phyloP scores from a whole-genome alignment of 1,140 invertebrate species.

The Caenorhabditis tropicalis region DNA sequence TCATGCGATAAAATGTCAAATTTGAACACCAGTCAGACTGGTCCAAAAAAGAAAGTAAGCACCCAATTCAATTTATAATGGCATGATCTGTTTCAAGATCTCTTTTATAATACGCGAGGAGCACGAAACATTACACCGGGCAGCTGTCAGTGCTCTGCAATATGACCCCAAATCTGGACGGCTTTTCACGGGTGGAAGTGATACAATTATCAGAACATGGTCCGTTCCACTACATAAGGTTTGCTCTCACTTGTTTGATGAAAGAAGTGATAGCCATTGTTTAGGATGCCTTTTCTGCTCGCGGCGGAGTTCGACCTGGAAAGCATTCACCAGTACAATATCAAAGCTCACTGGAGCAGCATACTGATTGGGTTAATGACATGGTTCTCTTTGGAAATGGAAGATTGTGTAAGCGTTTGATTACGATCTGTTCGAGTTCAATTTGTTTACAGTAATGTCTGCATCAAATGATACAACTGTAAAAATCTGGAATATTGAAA shows the following conservation, averaged over 20 bases:
- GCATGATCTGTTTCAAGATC: slow-evolving; percentile 48
- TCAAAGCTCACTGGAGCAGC: slow-evolving; percentile 82
- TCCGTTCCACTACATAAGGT: slow-evolving; percentile 74
- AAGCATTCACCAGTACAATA: slow-evolving; percentile 76
- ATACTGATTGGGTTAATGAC: slow-evolving; percentile 99
- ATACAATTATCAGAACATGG: slow-evolving; percentile 97
- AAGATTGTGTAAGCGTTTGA: slow-evolving; percentile 81
- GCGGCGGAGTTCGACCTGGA: neutral
- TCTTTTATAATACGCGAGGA: slow-evolving; percentile 98
- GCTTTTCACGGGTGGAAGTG: slow-evolving; percentile 94
- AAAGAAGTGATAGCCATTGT: neutral
- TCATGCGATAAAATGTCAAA: neutral
- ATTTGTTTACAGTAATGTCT: slow-evolving; percentile 86
- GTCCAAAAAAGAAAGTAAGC: slow-evolving; percentile 51
- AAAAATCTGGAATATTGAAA: slow-evolving; percentile 98
- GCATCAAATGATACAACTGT: slow-evolving; percentile 98
- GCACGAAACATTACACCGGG: slow-evolving; percentile 88
- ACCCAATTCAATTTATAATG: too few relatives aligned
- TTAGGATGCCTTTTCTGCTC: slow-evolving; percentile 49
- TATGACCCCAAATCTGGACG: slow-evolving; percentile 85
- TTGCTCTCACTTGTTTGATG: neutral
- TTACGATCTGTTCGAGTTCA: neutral
- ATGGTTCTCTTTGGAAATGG: slow-evolving; percentile 95
- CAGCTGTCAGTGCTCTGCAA: slow-evolving; percentile 93
- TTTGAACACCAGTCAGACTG: slow-evolving; percentile 49